Evolutionary conservation across 2,113 vertebrate genomes (phyloP), one percentile per base, ranked within the genome.

Genomic region (Semicossyphus pulcher): DNA sequence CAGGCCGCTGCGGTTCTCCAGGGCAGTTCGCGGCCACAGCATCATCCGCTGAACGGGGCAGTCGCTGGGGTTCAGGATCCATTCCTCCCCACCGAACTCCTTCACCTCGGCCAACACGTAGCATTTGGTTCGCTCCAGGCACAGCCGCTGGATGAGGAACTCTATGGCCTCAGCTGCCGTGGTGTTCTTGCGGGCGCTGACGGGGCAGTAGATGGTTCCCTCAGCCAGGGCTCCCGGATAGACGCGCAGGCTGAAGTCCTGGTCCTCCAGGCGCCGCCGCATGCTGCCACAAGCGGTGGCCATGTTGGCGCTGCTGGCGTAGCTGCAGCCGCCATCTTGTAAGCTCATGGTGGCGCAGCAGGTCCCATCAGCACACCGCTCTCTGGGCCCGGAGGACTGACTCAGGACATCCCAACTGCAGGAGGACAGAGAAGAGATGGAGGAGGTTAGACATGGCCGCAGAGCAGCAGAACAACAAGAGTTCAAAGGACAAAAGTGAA

Each of bases 61-160:
- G 91, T 99, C 97, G 0, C 95, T 93, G 1, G 97, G 97, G 88
- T 98, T 99, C 78, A 99, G 95, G 85, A 99, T 97, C 97, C 97
- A 99, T 87, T 99, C 97, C 89, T 99, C 97, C 63, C 97, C 97
- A 4, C 97, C 97, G 12, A 97, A 99, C 90, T 98, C 97, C 80
- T 98, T 98, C 75, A 99, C 97, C 74, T 99, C 97, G 0, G 97
- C 97, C 60, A 99, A 58, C 66, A 99, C 97, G 0, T 98, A 98
- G 61, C 95, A 97, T 86, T 96, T 97, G 67, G 95, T 94, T 56
- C 95, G 95, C 70, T 99, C 96, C 2, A 99, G 94, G 41, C 89
- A 94, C 53, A 99, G 88, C 72, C 92, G 95, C 31, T 94, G 89
- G 49, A 99, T 96, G 78, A 99, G 95, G 9, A 78, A 86, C 10